Conservation (phyloP, 2,888 invertebrate species). For the Eurytoma californica region DNA sequence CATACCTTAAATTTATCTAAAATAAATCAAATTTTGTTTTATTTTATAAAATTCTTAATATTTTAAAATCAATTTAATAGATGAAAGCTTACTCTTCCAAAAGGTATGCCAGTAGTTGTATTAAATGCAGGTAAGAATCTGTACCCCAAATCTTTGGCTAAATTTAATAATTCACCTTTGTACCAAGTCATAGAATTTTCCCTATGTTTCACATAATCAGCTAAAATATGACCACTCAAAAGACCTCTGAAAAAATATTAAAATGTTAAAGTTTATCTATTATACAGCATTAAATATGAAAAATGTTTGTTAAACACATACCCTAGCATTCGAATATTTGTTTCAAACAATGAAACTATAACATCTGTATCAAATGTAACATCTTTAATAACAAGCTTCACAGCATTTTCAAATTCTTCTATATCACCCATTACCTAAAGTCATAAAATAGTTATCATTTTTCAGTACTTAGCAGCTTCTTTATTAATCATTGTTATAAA, state of each 20-base stretch:
- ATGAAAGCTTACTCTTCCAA: conserved; percentile 84
- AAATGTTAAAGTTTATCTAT: conserved; percentile 27
- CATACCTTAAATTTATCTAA: conserved; percentile 88
- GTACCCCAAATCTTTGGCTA: conserved; percentile 95
- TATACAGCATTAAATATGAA: neutral
- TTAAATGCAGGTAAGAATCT: conserved; percentile 98
- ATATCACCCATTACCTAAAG: conserved; percentile 89
- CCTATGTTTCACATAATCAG: conserved; percentile 86
- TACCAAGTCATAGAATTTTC: conserved; percentile 89
- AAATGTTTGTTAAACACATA: conserved; percentile 74
- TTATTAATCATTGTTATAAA: neutral
- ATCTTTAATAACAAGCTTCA: conserved; percentile 89
- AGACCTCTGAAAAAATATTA: conserved; percentile 82
- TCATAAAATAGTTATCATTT: conserved; percentile 21
- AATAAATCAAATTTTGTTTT: conserved; percentile 33
- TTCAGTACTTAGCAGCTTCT: conserved; percentile 2
- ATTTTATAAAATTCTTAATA: conserved; percentile 26
- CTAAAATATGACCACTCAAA: conserved; percentile 93
- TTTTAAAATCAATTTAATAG: conserved; percentile 20
- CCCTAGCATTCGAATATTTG: conserved; percentile 98
- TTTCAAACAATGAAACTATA: conserved; percentile 98
- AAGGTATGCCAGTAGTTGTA: conserved; percentile 97
- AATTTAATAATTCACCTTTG: conserved; percentile 88
- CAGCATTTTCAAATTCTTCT: conserved; percentile 94
- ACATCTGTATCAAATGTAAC: conserved; percentile 96